These are phyloP conservation scores for Pantherophis guttatus DNA, from an alignment of 2,113 vertebrate species.

Conservation along the genomic window DNA sequence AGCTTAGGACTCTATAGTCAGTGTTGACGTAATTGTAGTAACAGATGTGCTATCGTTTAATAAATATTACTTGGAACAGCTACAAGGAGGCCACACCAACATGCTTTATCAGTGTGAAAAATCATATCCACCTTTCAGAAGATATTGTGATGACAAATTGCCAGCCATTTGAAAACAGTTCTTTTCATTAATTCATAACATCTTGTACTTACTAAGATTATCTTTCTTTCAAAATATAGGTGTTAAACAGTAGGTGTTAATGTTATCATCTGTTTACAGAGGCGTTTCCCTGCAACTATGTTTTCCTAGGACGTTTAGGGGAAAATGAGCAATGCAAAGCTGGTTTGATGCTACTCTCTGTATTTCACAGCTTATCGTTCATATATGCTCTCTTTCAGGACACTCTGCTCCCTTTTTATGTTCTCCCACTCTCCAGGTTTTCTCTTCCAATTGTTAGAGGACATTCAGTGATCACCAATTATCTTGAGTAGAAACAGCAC, in stretches of 20 bases:
- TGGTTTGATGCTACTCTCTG: background rate
- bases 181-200: background rate
- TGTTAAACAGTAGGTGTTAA: background rate
- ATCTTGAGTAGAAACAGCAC: background rate
- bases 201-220: background rate
- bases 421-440: background rate
- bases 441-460: background rate
- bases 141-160: background rate
- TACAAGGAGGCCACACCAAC: background rate
- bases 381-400: background rate
- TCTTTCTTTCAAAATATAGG: background rate
- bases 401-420: background rate
- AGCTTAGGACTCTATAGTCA: background rate
- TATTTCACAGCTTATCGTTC: background rate
- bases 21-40: background rate
- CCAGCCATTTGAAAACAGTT: background rate
- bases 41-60: background rate
- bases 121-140: background rate
- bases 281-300: background rate
- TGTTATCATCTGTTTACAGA: background rate
- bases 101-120: background rate
- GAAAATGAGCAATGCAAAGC: background rate
- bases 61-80: background rate
- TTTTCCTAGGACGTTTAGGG: constrained; percentile 3
- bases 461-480: background rate